Evolutionary conservation across 2,888 invertebrate genomes (phyloP).

Genomic region (Meganola albula): DNA sequence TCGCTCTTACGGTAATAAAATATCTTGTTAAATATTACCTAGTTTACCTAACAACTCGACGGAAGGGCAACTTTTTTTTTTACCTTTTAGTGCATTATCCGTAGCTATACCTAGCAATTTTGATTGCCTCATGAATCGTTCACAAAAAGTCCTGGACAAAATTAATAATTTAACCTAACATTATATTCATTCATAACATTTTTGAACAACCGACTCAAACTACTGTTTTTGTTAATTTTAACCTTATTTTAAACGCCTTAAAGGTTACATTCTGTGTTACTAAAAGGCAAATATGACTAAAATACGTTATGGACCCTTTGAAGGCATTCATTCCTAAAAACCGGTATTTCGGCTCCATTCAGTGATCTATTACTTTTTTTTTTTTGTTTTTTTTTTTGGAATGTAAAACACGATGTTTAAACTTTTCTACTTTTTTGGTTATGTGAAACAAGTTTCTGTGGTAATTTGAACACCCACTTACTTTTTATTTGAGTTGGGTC

Average conservation of each 20-base stretch:
- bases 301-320: constrained; percentile 22
- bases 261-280: no score
- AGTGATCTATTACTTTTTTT: constrained; percentile 23
- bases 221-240: background rate
- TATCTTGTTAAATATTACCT: no score
- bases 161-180: constrained; percentile 7
- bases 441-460: constrained; percentile 2
- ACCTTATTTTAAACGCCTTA: constrained; percentile 5
- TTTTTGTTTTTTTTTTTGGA: constrained; percentile 19
- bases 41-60: no score
- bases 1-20: no score
- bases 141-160: constrained; percentile 6
- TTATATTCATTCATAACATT: constrained; percentile 28
- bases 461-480: constrained; percentile 1
- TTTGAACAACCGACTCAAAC: no score
- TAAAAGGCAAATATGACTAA: no score
- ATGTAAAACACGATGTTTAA: constrained; percentile 15
- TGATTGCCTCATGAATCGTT: constrained; percentile 4
- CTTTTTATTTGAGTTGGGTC: no score
- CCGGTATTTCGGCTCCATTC: constrained; percentile 31
- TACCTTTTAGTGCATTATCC: no score
- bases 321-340: constrained; percentile 27
- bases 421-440: constrained; percentile 11
- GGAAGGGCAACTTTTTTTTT: no score
- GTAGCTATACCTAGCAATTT: background rate